Conservation (phyloP, 1,140 invertebrate genomes). For the Phenacoccus solenopsis region DNA sequence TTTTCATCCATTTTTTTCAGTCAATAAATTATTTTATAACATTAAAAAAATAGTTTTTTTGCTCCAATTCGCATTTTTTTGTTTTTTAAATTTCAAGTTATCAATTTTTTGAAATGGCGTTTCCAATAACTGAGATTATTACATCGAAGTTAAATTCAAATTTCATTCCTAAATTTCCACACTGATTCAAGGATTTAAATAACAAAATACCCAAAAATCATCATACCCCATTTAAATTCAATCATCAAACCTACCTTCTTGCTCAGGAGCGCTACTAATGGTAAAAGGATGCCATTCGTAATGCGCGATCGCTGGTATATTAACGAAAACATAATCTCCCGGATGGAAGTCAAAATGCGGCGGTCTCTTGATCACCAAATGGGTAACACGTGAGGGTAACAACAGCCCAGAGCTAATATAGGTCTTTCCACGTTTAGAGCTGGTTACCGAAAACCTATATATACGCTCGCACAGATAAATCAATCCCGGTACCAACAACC, state of each 20-base stretch:
- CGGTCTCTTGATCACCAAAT: constrained; percentile 75
- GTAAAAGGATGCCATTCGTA: constrained; percentile 98
- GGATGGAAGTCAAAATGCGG: constrained; percentile 76
- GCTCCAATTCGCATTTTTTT: too few relatives aligned
- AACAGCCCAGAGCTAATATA: constrained; percentile 75
- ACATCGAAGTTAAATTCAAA: too few relatives aligned
- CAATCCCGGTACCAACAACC: constrained; percentile 73
- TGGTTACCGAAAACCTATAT: constrained; percentile 47
- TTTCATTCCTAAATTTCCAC: too few relatives aligned
- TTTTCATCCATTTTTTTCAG: too few relatives aligned
- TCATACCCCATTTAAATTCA: neutral
- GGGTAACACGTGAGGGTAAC: constrained; percentile 72
- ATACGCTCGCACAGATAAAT: constrained; percentile 69
- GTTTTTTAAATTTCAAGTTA: too few relatives aligned
- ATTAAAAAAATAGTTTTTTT: too few relatives aligned
- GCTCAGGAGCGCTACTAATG: constrained; percentile 88
- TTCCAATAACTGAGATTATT: too few relatives aligned
- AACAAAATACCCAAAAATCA: neutral
- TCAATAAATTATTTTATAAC: too few relatives aligned
- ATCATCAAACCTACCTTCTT: constrained; percentile 49
- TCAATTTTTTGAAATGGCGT: too few relatives aligned
- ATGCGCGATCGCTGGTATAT: constrained; percentile 79
- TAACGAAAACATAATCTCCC: constrained; percentile 90
- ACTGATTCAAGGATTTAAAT: too few relatives aligned
- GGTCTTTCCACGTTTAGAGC: constrained; percentile 57